Evolutionary conservation across 2,888 invertebrate genomes (phyloP), one percentile per base, ranked within the genome.

Genomic region (Phymatocera aterrima): DNA sequence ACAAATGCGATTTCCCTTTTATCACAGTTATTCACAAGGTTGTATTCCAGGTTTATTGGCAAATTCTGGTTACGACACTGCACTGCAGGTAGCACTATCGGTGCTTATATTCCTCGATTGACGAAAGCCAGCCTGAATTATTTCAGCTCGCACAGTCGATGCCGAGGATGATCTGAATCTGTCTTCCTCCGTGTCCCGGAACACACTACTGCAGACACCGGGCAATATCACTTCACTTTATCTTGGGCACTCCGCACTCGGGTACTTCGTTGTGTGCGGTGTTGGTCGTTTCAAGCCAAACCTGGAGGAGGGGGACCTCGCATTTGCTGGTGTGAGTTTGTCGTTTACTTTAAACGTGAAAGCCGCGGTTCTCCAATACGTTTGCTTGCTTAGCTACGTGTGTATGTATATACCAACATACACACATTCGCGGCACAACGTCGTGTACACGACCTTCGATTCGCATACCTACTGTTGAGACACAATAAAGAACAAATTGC

Each of bases 161-260:
- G 6, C 28, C 1, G 28, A 68, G 46, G 43, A 68, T 68, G 28
- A 60, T 10, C 57, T 5, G n/a, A 28, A 24, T 57, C 57, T 40
- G 75, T 57, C 75, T 57, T 24, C 37, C 43, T 75, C 60, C 75
- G 75, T 31, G 54, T 75, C 57, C 60, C 40, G 40, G 43, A 15
- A 43, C 40, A 75, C 51, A 75, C 75, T 75, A 75, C 18, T 28
- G 21, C 34, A 28, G 68, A n/a, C 43, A 43, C 46, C 24, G 3
- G 34, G 37, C 43, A 60, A 75, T 75, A 75, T 75, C 75, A 60
- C 75, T 80, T 79, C 80, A 80, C 82, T 68, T 82, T 85, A 85
- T 84, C 83, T 65, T 43, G 37, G 79, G 78, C 79, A 78, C 78
- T 81, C 77, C 75, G 82, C 57, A 21, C 65, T 24, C 18, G 3